Evolutionary conservation across 2,797 vertebrate species (phyloP).

Genomic region (Chelon labrosus): DNA sequence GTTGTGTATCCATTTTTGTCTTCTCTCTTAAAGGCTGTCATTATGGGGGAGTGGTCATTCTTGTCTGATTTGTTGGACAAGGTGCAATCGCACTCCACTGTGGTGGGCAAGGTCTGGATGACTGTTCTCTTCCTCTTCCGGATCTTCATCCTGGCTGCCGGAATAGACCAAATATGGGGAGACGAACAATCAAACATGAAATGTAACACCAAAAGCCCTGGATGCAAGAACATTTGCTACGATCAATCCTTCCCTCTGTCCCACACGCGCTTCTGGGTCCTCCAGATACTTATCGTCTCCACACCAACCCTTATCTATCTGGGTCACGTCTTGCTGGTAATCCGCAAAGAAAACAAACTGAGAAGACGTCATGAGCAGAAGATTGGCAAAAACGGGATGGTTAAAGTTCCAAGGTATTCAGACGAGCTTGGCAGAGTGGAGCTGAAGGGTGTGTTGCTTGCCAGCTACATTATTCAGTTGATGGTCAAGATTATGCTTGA

Average conservation of each 20-base stretch:
- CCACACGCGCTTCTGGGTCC: conserved; percentile 93
- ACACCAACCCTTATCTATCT: conserved; percentile 91
- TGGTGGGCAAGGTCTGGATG: conserved; percentile 94
- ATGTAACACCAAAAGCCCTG: conserved; percentile 89
- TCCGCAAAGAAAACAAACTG: conserved; percentile 88
- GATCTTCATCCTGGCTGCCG: conserved; percentile 92
- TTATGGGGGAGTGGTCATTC: conserved; percentile 95
- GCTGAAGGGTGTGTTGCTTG: conserved; percentile 88
- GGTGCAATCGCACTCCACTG: conserved; percentile 93
- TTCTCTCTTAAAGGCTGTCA: conserved; percentile 19
- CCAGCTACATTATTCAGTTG: conserved; percentile 90
- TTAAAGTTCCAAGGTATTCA: conserved; percentile 82
- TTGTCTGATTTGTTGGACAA: conserved; percentile 92
- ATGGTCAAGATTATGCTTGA: conserved; percentile 91
- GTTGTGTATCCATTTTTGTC: neutral
- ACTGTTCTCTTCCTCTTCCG: conserved; percentile 94
- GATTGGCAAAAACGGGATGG: conserved; percentile 54
- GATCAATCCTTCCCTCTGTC: conserved; percentile 91
- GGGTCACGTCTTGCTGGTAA: conserved; percentile 83
- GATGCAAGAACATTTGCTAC: conserved; percentile 91
- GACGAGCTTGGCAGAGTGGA: conserved; percentile 83
- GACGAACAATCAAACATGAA: conserved; percentile 91
- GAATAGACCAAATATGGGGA: conserved; percentile 91
- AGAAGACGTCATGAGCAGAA: conserved; percentile 80
- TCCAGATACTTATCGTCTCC: conserved; percentile 94